Evolutionary conservation across 2,113 vertebrate genomes (phyloP).

Genomic region (Pachypanchax playfairii): DNA sequence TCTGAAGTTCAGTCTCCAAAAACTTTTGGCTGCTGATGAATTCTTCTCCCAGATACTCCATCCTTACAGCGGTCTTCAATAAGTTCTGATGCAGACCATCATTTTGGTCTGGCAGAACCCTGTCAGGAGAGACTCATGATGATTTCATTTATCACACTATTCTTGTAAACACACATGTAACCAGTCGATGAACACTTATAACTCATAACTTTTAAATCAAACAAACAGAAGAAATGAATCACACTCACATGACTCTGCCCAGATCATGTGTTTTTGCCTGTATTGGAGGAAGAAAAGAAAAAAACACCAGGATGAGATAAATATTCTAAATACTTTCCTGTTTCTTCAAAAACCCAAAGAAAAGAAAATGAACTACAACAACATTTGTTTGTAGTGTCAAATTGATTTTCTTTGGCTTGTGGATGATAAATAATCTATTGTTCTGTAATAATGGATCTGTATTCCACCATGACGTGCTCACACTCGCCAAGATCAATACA

Average conservation of each 20-base stretch:
- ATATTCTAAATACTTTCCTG: constrained; percentile 2
- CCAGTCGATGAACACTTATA: not conserved
- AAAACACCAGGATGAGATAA: not conserved
- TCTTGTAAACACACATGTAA: not conserved
- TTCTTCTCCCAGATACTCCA: constrained; percentile 78
- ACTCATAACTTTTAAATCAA: too few species aligned
- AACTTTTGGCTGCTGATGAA: constrained; percentile 75
- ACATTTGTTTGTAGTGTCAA: not conserved
- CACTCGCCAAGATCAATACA: constrained; percentile 53
- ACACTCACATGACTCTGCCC: constrained; percentile 73
- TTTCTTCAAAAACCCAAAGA: constrained; percentile 1
- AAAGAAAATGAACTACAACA: not conserved
- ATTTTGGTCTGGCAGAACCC: constrained; percentile 74
- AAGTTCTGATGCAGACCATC: constrained; percentile 72
- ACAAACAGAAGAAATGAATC: not conserved
- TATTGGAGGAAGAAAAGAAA: constrained; percentile 16
- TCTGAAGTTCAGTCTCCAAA: constrained; percentile 77
- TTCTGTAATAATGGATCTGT: constrained; percentile 21
- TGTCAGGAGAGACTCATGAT: constrained; percentile 15
- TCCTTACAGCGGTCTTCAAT: constrained; percentile 67
- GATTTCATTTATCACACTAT: not conserved
- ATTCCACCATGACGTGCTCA: constrained; percentile 14
- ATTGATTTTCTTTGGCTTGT: constrained; percentile 28
- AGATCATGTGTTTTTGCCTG: constrained; percentile 69
- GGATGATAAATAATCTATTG: constrained; percentile 41